These are phyloP conservation scores for Diachrysia chrysitis DNA, from an alignment of 2,888 invertebrate species.

Conservation along the genomic window DNA sequence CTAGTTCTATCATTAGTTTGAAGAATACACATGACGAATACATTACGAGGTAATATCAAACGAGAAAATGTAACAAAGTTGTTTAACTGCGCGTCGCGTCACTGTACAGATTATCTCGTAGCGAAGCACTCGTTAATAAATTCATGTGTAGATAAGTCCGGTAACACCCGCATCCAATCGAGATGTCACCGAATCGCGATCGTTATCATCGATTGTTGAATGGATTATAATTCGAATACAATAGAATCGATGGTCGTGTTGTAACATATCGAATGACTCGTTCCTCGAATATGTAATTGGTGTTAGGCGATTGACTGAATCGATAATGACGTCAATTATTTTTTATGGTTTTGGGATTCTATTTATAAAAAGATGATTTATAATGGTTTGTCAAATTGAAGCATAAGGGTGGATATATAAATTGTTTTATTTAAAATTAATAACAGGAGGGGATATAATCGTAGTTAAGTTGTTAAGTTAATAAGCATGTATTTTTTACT, in stretches of 20 bases:
- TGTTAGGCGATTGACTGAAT: conserved; percentile 51
- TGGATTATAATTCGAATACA: conserved; percentile 70
- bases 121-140: conserved; percentile 54
- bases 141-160: conserved; percentile 53
- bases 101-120: conserved; percentile 30
- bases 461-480: conserved; percentile 18
- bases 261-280: conserved; percentile 52
- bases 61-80: background rate
- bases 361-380: conserved; percentile 51
- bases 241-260: conserved; percentile 62
- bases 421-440: conserved; percentile 37
- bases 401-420: conserved; percentile 25
- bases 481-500: conserved; percentile 13
- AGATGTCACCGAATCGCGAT: conserved; percentile 68
- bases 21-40: too few relatives aligned
- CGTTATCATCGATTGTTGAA: conserved; percentile 68
- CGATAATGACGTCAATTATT: conserved; percentile 46
- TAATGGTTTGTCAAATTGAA: conserved; percentile 28
- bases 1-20: background rate
- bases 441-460: conserved; percentile 24
- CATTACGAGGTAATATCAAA: too few relatives aligned
- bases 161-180: conserved; percentile 77
- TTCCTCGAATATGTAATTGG: conserved; percentile 66
- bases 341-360: conserved; percentile 37
- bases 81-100: conserved; percentile 26